Base-by-base conservation (phyloP, 2,113 vertebrate genomes). In the Istiophorus platypterus region DNA sequence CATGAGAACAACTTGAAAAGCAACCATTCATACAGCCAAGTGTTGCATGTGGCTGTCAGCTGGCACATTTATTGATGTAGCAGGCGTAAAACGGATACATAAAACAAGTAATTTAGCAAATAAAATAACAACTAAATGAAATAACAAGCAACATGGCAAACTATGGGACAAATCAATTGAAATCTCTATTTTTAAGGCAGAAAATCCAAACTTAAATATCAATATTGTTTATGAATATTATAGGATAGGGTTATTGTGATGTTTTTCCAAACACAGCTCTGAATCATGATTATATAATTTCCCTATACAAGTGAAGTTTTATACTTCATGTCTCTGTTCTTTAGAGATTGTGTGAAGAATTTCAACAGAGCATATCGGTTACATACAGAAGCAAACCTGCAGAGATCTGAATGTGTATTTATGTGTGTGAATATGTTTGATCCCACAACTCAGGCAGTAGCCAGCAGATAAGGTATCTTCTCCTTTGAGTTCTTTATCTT, bases 401-500 rank as follows among this genome's bases (percentile, higher is more conserved):
- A 12, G 11, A 62, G 37, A 13, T 68, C 8, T 45, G 22, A 72
- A 59, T 61, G 29, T 81, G 68, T 80, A 56, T 85, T 68, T 88
- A 49, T 82, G 65, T 42, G 17, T 69, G 47, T 64, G 65, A 80
- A 56, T 85, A 58, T 76, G 85, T 93, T 92, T 91, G 82, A 86
- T 84, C 75, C 89, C 62, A 54, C 70, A 83, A 69, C 84, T 88
- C 67, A 56, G 79, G 85, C 93, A 86, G 95, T 93, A 95, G 95
- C 89, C 39, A 61, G 37, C 57, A 84, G 93, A 95, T 95, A 94
- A 92, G 83, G 9, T 92, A 94, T 94, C 92, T 89, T 58, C 37
- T 58, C 71, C 42, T 76, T 90, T 84, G 77, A 82, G 85, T 51
- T 81, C 84, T 85, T 93, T 93, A 93, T 95, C 93, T 82, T 81